Conservation (phyloP, 2,113 vertebrate species). For the Potamarius usumacintae region DNA sequence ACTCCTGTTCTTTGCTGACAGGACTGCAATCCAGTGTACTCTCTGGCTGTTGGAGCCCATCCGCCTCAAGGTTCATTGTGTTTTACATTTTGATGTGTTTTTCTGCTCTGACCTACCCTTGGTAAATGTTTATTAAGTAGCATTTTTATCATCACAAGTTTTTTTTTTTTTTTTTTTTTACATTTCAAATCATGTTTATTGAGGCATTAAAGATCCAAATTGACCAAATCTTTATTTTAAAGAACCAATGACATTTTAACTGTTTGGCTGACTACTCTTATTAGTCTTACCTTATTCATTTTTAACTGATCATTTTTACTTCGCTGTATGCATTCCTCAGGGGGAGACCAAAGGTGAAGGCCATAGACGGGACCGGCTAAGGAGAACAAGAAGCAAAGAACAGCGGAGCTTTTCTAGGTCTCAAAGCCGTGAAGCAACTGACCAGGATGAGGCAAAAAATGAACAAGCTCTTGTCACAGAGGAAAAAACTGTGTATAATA, state of each 20-base stretch:
- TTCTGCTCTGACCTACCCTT: not conserved
- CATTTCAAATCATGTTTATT: not conserved
- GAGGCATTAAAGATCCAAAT: not conserved
- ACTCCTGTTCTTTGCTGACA: too few relatives aligned
- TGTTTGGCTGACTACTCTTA: not conserved
- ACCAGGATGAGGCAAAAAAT: slow-evolving; percentile 22
- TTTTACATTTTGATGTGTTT: not conserved
- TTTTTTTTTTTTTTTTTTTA: not conserved
- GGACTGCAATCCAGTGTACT: not conserved
- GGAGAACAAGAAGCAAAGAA: slow-evolving; percentile 47
- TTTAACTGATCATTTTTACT: slow-evolving; percentile 6
- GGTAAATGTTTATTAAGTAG: not conserved
- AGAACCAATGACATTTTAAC: not conserved
- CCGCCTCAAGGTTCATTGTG: not conserved
- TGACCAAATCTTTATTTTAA: not conserved
- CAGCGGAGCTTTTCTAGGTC: slow-evolving; percentile 51
- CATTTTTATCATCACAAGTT: not conserved
- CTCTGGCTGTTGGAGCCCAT: not conserved
- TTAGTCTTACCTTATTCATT: not conserved
- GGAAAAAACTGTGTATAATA: not conserved
- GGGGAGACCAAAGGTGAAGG: slow-evolving; percentile 56
- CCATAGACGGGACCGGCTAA: slow-evolving; percentile 48
- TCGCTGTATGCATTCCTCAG: slow-evolving; percentile 31
- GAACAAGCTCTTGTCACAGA: slow-evolving; percentile 5
- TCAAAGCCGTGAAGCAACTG: slow-evolving; percentile 43